Evolutionary conservation across 2,797 vertebrate genomes (phyloP), one percentile per base, ranked within the genome.

Genomic region (Gymnoscopelus braueri): DNA sequence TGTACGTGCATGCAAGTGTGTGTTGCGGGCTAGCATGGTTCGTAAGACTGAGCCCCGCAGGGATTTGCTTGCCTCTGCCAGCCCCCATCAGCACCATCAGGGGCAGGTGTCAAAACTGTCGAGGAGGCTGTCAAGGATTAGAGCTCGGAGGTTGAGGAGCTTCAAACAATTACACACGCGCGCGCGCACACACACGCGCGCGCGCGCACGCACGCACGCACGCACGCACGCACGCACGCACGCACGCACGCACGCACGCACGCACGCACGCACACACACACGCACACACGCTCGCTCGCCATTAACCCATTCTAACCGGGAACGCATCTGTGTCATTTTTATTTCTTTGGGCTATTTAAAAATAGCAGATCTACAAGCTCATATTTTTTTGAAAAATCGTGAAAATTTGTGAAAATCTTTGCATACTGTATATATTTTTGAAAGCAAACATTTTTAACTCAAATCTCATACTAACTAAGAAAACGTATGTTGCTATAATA

Each of bases 91-190:
- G 71, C 60, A 8, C 66, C 63, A 67, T 47, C 14, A 39, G 49
- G 77, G 72, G 71, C 23, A 15, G 74, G 69, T 53, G 80, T 74
- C 67, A 60, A 68, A 83, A 81, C 57, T 58, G 69, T 48, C 78
- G 79, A 51, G 0, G 72, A 64, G 81, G 76, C 77, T 82, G 80
- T 88, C 79, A 83, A 67, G 77, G 81, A 80, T 81, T 83, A 79
- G 69, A 64, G 70, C 83, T 80, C 0, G 23, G 73, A 83, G 78
- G 81, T 77, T 72, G 8, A 77, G 74, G 60, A 71, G 69, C 79
- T 65, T 78, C 74, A 67, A 55, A 77, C 70, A 74, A 74, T 64
- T 29, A 52, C 48, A 15, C 48, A 64, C 68, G 67, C 9, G 61
- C 51, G 51, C 59, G 67, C 69, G 57, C 62, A 10, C 39, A 44